Evolutionary conservation across 2,797 vertebrate genomes (phyloP).

Genomic region (Falco naumanni): DNA sequence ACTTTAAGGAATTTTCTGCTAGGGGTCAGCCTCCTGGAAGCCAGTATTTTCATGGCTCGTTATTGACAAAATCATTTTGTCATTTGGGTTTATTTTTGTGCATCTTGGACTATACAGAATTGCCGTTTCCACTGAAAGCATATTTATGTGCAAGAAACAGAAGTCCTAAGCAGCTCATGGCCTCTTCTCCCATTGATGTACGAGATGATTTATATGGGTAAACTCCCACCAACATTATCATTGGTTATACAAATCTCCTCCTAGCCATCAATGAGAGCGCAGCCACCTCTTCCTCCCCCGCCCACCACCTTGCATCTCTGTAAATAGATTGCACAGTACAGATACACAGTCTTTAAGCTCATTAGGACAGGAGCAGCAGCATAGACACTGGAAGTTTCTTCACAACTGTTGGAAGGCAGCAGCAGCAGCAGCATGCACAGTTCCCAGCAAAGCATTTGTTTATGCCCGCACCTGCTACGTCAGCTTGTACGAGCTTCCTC

Average conservation of each 20-base stretch:
- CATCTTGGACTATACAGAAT: conserved; percentile 63
- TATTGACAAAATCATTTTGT: not conserved
- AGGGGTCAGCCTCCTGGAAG: not conserved
- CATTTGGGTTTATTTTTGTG: not conserved
- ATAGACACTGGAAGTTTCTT: not conserved
- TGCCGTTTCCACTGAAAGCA: conserved; percentile 41
- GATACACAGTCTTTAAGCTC: not conserved
- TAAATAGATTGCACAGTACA: not conserved
- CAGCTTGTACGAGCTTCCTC: not conserved
- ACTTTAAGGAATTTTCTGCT: not conserved
- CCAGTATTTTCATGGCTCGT: not conserved
- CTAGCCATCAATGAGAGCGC: conserved; percentile 3
- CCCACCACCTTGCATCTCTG: not conserved
- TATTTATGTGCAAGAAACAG: not conserved
- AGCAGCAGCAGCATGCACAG: conserved; percentile 45
- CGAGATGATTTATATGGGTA: not conserved
- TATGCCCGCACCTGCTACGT: not conserved
- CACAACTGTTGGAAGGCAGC: not conserved
- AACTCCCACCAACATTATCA: not conserved
- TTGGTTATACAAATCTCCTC: not conserved
- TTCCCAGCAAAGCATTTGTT: conserved; percentile 2
- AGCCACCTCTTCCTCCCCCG: not conserved
- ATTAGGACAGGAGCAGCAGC: conserved; percentile 16
- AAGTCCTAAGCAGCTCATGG: not conserved
- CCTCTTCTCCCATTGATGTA: conserved; percentile 31